A percentile compares a stretch with the other conserved stretches of the same genome.
Conservation (phyloP, 1,140 invertebrate genomes). For the Atta texana region DNA sequence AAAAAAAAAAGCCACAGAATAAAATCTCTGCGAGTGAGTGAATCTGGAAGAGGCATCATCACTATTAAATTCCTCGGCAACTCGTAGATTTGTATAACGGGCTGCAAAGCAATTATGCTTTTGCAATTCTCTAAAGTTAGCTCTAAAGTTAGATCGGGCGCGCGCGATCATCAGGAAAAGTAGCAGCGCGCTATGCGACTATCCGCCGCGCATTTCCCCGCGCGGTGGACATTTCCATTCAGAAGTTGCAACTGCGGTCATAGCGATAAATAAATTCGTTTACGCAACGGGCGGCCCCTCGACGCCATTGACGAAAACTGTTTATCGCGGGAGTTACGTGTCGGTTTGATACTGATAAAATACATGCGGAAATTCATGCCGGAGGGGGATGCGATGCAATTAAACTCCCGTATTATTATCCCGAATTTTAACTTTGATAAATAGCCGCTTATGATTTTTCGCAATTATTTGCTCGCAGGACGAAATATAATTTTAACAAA, state of each 20-base stretch:
- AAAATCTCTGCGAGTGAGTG: background rate
- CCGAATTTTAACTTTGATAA: constrained; percentile 35
- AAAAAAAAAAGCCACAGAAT: background rate
- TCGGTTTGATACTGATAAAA: constrained; percentile 44
- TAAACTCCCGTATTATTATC: constrained; percentile 22
- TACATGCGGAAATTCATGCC: constrained; percentile 22
- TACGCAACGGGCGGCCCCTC: constrained; percentile 14
- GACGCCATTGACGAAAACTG: constrained; percentile 47
- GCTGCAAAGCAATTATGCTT: constrained; percentile 67
- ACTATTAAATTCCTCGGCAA: constrained; percentile 63
- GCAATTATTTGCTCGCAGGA: background rate
- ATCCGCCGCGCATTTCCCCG: background rate
- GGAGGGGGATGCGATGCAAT: constrained; percentile 2
- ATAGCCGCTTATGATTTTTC: constrained; percentile 28
- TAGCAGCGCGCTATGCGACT: background rate
- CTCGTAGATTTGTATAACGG: constrained; percentile 62
- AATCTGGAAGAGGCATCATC: constrained; percentile 37
- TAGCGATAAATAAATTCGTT: constrained; percentile 58
- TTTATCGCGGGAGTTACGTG: constrained; percentile 43
- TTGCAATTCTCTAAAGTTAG: constrained; percentile 61
- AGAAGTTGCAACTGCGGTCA: constrained; percentile 44
- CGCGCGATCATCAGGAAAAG: constrained; percentile 55
- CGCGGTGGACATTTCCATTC: constrained; percentile 46
- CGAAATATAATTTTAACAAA: constrained; percentile 29
- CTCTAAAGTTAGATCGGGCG: too few species aligned